Percentiles rank a stretch among this genome's conserved stretches.
These are phyloP conservation scores for Ophion slaviceki DNA, from an alignment of 2,888 invertebrate genomes.

Conservation along the genomic window DNA sequence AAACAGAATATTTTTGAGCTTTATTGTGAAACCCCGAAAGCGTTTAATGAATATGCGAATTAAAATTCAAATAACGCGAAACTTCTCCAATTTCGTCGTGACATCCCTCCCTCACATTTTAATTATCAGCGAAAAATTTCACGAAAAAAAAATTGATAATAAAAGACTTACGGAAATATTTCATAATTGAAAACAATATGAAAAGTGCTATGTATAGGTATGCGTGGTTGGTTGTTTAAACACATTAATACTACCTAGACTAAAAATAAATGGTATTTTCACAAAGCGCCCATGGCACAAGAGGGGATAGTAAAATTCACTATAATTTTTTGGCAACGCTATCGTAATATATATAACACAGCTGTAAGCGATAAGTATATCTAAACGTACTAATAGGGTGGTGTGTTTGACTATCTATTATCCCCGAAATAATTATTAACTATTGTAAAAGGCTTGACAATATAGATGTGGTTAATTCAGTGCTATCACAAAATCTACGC, in stretches of 20 bases:
- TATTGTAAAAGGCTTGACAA: too few species aligned
- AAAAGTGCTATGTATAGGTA: neutral
- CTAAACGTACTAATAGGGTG: too few species aligned
- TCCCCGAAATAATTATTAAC: too few species aligned
- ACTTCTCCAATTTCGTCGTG: neutral
- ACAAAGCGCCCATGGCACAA: too few species aligned
- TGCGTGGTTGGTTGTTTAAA: neutral
- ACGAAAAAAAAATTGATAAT: neutral
- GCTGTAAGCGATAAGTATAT: too few species aligned
- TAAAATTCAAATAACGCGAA: constrained; percentile 1
- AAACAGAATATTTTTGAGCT: constrained; percentile 20
- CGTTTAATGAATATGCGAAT: neutral
- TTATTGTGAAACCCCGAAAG: neutral
- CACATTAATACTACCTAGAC: neutral
- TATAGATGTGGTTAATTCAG: too few species aligned
- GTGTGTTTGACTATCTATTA: too few species aligned
- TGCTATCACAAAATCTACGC: too few species aligned
- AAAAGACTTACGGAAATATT: neutral
- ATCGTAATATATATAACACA: too few species aligned
- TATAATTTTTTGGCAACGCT: too few species aligned
- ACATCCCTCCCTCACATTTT: neutral
- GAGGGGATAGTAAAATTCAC: too few species aligned
- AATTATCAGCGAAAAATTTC: neutral
- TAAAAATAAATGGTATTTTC: too few species aligned
- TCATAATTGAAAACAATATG: neutral